Conservation (phyloP, 1,140 invertebrate genomes). For the Brachionus manjavacas region DNA sequence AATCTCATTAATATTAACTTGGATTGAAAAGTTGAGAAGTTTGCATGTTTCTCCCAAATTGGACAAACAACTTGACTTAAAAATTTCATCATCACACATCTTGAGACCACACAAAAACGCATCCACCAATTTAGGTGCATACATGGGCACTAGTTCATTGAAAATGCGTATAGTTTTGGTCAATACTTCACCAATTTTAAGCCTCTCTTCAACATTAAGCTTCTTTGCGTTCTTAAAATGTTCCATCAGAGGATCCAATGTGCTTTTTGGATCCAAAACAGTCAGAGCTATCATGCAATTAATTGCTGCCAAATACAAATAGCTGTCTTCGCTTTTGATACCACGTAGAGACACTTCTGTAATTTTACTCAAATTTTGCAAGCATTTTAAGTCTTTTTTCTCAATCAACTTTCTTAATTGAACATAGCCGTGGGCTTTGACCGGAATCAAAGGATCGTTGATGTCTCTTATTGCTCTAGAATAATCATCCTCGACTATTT, state of each 20-base stretch:
- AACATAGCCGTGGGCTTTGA: constrained; percentile 73
- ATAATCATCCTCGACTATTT: constrained; percentile 54
- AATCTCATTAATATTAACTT: constrained; percentile 69
- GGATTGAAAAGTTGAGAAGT: constrained; percentile 69
- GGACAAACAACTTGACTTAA: constrained; percentile 74
- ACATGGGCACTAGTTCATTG: constrained; percentile 63
- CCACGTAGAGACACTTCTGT: constrained; percentile 65
- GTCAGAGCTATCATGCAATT: constrained; percentile 69
- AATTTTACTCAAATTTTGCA: constrained; percentile 65
- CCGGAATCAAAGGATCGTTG: constrained; percentile 69
- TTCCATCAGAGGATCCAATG: constrained; percentile 65
- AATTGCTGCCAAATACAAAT: constrained; percentile 73
- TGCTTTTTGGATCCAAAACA: constrained; percentile 64
- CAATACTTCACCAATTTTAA: constrained; percentile 77
- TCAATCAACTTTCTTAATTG: constrained; percentile 68
- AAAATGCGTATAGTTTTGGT: constrained; percentile 66
- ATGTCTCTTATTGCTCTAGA: constrained; percentile 64
- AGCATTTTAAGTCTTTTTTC: constrained; percentile 63
- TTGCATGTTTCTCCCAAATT: constrained; percentile 78
- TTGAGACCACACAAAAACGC: constrained; percentile 67
- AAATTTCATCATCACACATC: constrained; percentile 65
- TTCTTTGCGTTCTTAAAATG: constrained; percentile 60
- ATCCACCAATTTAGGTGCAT: constrained; percentile 62
- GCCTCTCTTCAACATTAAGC: constrained; percentile 61
- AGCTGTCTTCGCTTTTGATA: constrained; percentile 73